Percentiles rank a stretch among this genome's conserved stretches.
These are phyloP conservation scores for Slavum lentiscoides DNA, from an alignment of 2,888 invertebrate species.

Conservation along the genomic window DNA sequence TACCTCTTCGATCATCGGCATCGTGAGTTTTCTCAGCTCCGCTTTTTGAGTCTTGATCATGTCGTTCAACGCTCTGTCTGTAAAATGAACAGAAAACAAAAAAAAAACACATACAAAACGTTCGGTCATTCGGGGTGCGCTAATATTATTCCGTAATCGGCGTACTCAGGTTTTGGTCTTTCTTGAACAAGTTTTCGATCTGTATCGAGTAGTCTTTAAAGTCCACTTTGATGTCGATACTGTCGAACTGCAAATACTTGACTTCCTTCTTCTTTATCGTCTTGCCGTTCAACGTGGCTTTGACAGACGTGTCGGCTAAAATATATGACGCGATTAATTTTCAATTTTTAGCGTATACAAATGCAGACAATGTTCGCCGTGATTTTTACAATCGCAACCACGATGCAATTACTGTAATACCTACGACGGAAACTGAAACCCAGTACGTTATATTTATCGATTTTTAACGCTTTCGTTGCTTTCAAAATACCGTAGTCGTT, in stretches of 20 bases:
- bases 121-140: no score
- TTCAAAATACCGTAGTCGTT: no score
- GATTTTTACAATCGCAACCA: no score
- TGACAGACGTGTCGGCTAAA: slow-evolving; percentile 63
- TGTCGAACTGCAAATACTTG: slow-evolving; percentile 64
- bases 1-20: slow-evolving; percentile 66
- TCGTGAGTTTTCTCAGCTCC: slow-evolving; percentile 64
- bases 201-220: slow-evolving; percentile 65
- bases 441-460: no score
- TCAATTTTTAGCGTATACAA: no score
- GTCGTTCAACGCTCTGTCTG: slow-evolving; percentile 63
- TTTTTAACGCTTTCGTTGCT: no score
- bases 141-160: background rate
- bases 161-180: slow-evolving; percentile 66
- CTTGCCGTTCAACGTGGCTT: slow-evolving; percentile 61
- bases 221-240: slow-evolving; percentile 63
- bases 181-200: slow-evolving; percentile 67
- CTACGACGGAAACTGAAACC: no score
- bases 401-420: no score
- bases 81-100: background rate
- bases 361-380: no score
- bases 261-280: slow-evolving; percentile 61
- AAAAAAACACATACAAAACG: no score
- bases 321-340: slow-evolving; percentile 6
- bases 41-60: slow-evolving; percentile 67